phyloP scores from a whole-genome alignment of 2,113 vertebrate species.

The Poeciliopsis occidentalis region DNA sequence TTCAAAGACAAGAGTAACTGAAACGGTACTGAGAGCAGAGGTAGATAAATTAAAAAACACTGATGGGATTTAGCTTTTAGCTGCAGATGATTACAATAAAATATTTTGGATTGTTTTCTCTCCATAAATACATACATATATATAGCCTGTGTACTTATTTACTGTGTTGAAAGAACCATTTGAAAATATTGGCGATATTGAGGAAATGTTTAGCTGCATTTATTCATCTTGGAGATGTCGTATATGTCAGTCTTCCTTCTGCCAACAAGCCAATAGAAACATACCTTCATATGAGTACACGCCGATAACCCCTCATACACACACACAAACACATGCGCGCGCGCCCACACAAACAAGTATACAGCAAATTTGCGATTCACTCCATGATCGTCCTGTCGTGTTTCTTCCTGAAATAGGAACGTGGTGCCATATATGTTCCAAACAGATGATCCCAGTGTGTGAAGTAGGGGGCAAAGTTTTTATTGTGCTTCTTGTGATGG shows the following conservation, averaged over 20 bases:
- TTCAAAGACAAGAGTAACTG: neutral
- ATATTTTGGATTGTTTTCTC: neutral
- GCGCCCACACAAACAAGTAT: too few relatives aligned
- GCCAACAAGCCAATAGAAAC: neutral
- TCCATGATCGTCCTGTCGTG: neutral
- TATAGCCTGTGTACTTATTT: neutral
- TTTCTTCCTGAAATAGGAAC: too few relatives aligned
- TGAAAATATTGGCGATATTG: neutral
- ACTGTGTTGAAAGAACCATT: neutral
- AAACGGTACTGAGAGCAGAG: neutral
- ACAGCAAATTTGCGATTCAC: neutral
- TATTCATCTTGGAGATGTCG: neutral
- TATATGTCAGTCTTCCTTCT: neutral
- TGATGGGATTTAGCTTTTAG: neutral
- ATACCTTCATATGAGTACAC: neutral
- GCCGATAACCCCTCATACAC: neutral
- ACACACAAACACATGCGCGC: neutral
- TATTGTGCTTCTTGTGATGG: slow-evolving; percentile 68
- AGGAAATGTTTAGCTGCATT: neutral
- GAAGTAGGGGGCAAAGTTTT: slow-evolving; percentile 84
- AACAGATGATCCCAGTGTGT: slow-evolving; percentile 81
- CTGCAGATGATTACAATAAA: neutral
- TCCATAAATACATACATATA: too few relatives aligned
- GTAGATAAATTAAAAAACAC: neutral
- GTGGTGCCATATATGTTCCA: slow-evolving; percentile 64